A percentile compares a stretch with the other conserved stretches of the same genome.
These are phyloP conservation scores for Subacronicta megacephala DNA, from an alignment of 2,888 invertebrate species.

Conservation along the genomic window DNA sequence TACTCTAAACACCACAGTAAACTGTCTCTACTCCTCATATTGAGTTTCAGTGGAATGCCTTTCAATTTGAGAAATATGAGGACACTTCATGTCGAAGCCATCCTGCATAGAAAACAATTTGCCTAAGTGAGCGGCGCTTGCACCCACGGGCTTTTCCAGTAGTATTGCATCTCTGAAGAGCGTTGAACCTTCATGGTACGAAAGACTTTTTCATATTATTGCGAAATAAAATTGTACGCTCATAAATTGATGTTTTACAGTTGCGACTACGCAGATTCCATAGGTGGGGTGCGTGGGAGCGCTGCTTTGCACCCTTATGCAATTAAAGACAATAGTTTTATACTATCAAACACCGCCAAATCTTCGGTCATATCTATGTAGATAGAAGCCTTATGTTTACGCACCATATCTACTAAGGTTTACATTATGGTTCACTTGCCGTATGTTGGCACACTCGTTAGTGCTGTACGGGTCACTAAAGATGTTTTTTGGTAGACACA, in stretches of 20 bases:
- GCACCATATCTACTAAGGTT: no score
- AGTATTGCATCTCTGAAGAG: constrained; percentile 31
- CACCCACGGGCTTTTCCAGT: constrained; percentile 33
- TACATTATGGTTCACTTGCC: no score
- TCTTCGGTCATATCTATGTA: no score
- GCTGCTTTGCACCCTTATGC: constrained; percentile 8
- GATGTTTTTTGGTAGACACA: no score
- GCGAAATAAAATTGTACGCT: constrained; percentile 46
- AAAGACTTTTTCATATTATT: constrained; percentile 45
- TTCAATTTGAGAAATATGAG: constrained; percentile 16
- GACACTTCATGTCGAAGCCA: constrained; percentile 22
- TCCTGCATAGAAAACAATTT: constrained; percentile 42
- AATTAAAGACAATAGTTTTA: neutral
- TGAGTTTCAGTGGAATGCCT: constrained; percentile 8
- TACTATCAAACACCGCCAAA: no score
- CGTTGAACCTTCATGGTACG: constrained; percentile 16
- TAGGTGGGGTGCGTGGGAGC: constrained; percentile 20
- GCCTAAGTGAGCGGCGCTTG: constrained; percentile 21
- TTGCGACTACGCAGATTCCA: constrained; percentile 12
- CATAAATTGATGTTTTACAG: constrained; percentile 49
- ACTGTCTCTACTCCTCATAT: constrained; percentile 7
- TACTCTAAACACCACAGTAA: neutral
- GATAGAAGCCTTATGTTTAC: no score
- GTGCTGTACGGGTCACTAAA: no score
- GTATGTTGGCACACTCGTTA: no score